phyloP scores from a whole-genome alignment of 2,888 invertebrate genomes.

The Cerceris rybyensis region DNA sequence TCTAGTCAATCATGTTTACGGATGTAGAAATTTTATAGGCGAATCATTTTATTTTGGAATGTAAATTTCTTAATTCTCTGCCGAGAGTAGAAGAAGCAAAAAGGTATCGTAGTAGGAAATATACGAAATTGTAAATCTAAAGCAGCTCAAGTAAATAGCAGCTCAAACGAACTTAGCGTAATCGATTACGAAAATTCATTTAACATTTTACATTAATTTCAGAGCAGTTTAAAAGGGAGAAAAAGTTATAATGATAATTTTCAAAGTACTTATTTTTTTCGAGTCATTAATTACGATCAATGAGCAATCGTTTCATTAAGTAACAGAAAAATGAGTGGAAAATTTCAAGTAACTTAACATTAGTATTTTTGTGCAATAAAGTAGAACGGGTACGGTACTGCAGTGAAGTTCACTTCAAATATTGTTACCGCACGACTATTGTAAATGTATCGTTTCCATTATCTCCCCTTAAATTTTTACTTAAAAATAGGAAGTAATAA shows the following conservation, averaged over 20 bases:
- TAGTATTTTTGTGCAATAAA: slow-evolving; percentile 2
- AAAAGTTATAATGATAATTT: no score
- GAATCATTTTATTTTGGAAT: neutral
- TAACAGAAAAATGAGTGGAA: no score
- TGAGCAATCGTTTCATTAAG: no score
- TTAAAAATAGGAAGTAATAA: slow-evolving; percentile 8
- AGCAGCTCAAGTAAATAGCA: neutral
- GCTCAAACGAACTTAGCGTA: no score
- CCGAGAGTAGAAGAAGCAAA: no score
- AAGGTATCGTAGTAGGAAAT: no score
- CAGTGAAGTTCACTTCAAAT: neutral
- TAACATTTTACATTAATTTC: no score
- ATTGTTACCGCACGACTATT: slow-evolving; percentile 4
- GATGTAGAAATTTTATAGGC: neutral
- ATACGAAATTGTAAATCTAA: neutral
- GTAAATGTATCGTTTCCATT: neutral
- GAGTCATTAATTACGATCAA: no score
- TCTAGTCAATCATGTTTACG: slow-evolving; percentile 37
- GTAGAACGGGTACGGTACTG: neutral
- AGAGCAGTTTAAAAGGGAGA: no score
- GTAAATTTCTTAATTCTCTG: neutral
- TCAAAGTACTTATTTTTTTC: no score
- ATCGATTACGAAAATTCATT: no score
- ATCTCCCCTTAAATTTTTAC: slow-evolving; percentile 7
- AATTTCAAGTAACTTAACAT: neutral